Percentiles rank a stretch among this genome's conserved stretches.
Evolutionary conservation across 2,888 invertebrate genomes (phyloP).

Genomic region (Tiliacea citrago): DNA sequence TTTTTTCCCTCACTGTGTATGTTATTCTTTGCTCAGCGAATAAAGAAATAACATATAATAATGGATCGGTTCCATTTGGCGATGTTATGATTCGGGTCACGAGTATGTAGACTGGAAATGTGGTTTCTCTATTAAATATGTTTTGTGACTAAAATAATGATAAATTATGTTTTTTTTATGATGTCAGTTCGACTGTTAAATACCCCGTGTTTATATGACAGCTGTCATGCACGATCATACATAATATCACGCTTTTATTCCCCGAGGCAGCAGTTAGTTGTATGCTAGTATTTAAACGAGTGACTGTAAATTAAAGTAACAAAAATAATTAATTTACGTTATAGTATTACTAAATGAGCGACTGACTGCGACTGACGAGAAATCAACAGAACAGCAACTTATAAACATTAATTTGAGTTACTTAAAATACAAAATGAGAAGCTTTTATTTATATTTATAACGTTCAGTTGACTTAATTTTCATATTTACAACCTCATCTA

Average conservation of each 20-base stretch:
- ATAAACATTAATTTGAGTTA: no score
- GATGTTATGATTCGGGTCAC: constrained; percentile 48
- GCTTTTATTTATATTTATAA: no score
- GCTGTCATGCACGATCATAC: not conserved
- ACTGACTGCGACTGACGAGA: no score
- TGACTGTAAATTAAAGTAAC: no score
- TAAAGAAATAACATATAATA: constrained; percentile 55
- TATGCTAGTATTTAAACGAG: no score
- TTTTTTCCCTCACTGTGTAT: constrained; percentile 31
- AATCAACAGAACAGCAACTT: no score
- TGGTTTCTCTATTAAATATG: constrained; percentile 16
- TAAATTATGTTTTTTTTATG: not conserved
- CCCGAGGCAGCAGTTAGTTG: not conserved
- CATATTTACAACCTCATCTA: no score
- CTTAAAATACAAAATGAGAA: no score
- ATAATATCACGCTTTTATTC: not conserved
- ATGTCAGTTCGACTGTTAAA: not conserved
- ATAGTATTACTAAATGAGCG: no score
- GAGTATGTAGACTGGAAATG: constrained; percentile 16
- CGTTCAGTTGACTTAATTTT: no score
- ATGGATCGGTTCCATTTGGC: constrained; percentile 44
- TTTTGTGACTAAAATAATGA: constrained; percentile 16
- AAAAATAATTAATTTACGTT: no score
- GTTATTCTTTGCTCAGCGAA: constrained; percentile 55
- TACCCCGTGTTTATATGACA: not conserved